These are phyloP conservation scores for Pionites leucogaster DNA, from an alignment of 2,113 vertebrate species.

Conservation along the genomic window DNA sequence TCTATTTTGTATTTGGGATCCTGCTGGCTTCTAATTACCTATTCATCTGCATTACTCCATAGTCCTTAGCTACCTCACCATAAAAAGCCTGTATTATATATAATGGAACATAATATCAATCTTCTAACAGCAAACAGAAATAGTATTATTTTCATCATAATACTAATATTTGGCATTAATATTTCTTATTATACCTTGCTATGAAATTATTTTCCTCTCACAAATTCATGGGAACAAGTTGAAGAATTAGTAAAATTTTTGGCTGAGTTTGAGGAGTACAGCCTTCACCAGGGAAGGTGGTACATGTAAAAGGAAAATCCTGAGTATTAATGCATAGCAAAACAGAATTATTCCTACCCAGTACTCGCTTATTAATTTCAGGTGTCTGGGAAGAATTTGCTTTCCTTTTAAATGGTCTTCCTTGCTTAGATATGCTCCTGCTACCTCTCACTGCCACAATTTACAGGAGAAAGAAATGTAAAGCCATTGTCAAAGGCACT, in stretches of 20 bases:
- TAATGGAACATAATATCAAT: background rate
- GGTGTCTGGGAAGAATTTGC: background rate
- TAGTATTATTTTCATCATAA: background rate
- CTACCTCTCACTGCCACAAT: background rate
- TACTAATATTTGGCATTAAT: background rate
- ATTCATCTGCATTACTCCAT: background rate
- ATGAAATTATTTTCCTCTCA: background rate
- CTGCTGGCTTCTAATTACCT: background rate
- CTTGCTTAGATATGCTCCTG: background rate
- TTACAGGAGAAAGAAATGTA: background rate
- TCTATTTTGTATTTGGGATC: background rate
- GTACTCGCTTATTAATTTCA: background rate
- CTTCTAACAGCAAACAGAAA: background rate
- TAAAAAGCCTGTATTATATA: background rate
- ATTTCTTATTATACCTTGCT: background rate
- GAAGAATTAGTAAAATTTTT: conserved; percentile 10
- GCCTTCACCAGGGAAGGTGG: background rate
- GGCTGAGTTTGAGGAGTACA: background rate
- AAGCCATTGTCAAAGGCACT: background rate
- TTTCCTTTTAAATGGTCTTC: background rate
- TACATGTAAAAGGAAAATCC: background rate
- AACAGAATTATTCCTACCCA: background rate
- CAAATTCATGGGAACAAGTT: background rate
- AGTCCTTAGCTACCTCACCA: background rate
- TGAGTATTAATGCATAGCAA: background rate